Evolutionary conservation across 2,888 invertebrate species (phyloP), one percentile per base, ranked within the genome.

Genomic region (Dione juno): DNA sequence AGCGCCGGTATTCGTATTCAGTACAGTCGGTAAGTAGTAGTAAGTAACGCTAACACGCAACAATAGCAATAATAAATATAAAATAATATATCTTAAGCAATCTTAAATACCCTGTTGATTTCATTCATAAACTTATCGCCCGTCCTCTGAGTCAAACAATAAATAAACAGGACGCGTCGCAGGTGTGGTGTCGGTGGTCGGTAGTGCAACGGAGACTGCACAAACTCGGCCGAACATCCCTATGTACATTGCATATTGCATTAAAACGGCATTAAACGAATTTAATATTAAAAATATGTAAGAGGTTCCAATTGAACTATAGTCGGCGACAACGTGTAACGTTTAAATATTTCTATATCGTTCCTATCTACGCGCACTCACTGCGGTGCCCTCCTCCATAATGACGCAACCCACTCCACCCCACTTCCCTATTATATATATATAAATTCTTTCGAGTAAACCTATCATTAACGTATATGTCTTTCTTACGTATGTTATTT

Each of bases 91-190:
- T 86, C 92, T 90, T 90, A 92, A 90, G 90, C 90, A 88, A 92
- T 91, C 89, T 91, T 92, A 91, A 91, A 93, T 93, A 93, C 92
- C 92, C 93, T 93, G 92, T 93, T 92, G 90, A 90, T 92, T 92
- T 89, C 85, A 87, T 88, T 88, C 87, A 83, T 85, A 73, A 80
- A 79, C 77, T 75, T 75, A 79, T 76, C 67, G 69, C 80, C 83
- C 84, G 67, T 70, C 66, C 57, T 83, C 79, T 82, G 84, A 84
- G 80, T 80, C 82, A 83, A 82, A 78, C 77, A 77, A 71, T 78
- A 79, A 80, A 79, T 77, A 77, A 79, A 77, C 74, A 75, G 75
- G 77, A 77, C 76, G 76, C 76, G 67, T 74, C 64, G 53, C 66
- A 73, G 54, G 54, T 54, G 77, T 75, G n/a, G n/a, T n/a, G n/a